Evolutionary conservation across 1,140 invertebrate species (phyloP).

Genomic region (Schlechtendalia chinensis): DNA sequence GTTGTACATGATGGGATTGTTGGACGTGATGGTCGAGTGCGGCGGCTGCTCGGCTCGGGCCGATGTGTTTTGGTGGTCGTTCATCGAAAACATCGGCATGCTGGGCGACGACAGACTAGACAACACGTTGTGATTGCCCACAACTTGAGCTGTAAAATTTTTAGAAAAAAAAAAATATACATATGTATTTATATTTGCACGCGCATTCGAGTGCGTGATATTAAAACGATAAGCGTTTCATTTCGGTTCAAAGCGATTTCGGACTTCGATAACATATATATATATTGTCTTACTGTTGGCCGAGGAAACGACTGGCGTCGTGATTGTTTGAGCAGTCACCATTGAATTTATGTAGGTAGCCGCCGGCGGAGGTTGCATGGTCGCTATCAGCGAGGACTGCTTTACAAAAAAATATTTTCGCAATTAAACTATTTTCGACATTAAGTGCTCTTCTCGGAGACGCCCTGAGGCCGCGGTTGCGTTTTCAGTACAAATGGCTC

Average conservation of each 20-base stretch:
- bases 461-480: no score
- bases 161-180: background rate
- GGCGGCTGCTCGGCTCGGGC: constrained; percentile 7
- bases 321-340: constrained; percentile 31
- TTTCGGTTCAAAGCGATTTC: no score
- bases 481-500: no score
- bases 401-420: background rate
- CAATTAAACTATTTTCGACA: no score
- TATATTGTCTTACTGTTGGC: constrained; percentile 9
- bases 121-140: constrained; percentile 16
- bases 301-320: constrained; percentile 26
- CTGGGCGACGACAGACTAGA: constrained; percentile 3
- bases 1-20: constrained; percentile 13
- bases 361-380: constrained; percentile 10
- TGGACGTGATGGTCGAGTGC: background rate
- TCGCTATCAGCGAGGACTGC: constrained; percentile 18
- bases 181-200: no score
- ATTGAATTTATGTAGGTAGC: constrained; percentile 27
- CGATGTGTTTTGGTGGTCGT: background rate
- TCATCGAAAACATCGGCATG: constrained; percentile 9
- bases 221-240: background rate
- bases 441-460: no score
- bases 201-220: no score
- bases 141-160: constrained; percentile 5
- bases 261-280: no score